Percentiles rank a stretch among this genome's conserved stretches.
These are phyloP conservation scores for Lepilemur ruficaudatus DNA, from an alignment of 2,797 vertebrate species.

Conservation along the genomic window DNA sequence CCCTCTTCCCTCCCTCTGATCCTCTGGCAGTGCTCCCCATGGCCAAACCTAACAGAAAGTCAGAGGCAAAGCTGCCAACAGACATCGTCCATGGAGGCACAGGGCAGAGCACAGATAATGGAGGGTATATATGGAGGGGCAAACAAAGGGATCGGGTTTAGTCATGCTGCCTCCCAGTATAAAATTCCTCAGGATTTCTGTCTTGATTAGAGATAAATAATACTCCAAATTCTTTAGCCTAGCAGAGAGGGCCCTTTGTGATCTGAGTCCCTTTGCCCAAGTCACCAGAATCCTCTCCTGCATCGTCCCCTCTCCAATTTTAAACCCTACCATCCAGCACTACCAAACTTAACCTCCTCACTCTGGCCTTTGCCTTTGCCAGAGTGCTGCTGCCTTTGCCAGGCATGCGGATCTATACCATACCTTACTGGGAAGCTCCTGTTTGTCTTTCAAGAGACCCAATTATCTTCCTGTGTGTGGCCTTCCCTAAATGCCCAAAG, in stretches of 20 bases:
- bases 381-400: background rate
- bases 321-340: background rate
- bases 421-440: background rate
- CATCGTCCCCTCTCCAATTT: too few species aligned
- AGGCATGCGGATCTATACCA: background rate
- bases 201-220: background rate
- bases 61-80: background rate
- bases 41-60: background rate
- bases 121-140: background rate
- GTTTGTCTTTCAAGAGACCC: background rate
- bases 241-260: background rate
- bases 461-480: background rate
- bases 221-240: background rate
- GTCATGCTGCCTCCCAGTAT: background rate
- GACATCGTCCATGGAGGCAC: background rate
- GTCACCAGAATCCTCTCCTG: background rate
- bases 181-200: background rate
- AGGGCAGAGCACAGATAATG: background rate
- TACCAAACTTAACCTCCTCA: background rate
- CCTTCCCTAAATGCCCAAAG: background rate
- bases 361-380: background rate
- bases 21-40: background rate
- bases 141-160: background rate
- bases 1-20: background rate
- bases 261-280: background rate